phyloP scores from a whole-genome alignment of 2,888 invertebrate genomes.

The Drosophila antonietae region DNA sequence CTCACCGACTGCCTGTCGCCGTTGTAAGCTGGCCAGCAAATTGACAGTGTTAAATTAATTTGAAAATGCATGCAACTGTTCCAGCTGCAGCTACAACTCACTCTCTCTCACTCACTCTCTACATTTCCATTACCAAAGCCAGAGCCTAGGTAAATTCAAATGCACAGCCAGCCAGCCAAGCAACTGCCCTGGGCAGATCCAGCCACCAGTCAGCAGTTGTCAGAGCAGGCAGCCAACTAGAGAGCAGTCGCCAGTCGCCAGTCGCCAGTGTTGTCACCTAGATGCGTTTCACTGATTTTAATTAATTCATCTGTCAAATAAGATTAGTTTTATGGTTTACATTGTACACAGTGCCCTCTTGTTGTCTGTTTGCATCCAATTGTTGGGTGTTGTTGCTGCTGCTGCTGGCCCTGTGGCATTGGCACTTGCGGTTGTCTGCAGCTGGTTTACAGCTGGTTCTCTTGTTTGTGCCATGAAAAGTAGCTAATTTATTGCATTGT shows the following conservation, averaged over 20 bases:
- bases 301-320: conserved; percentile 83
- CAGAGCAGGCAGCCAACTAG: background rate
- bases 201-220: conserved; percentile 17
- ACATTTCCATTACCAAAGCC: conserved; percentile 29
- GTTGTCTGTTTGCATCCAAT: conserved; percentile 15
- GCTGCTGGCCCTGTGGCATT: conserved; percentile 40
- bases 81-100: conserved; percentile 28
- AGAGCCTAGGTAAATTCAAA: conserved; percentile 60
- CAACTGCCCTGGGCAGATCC: conserved; percentile 28
- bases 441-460: conserved; percentile 19
- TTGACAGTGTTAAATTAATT: conserved; percentile 81
- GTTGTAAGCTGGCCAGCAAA: conserved; percentile 74
- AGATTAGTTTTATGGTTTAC: conserved; percentile 82
- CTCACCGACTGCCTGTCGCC: conserved; percentile 47
- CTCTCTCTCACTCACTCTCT: background rate
- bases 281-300: conserved; percentile 81
- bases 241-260: background rate
- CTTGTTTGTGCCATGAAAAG: conserved; percentile 33
- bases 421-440: conserved; percentile 52
- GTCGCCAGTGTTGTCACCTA: conserved; percentile 54
- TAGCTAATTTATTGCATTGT: conserved; percentile 56
- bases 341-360: conserved; percentile 56
- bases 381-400: conserved; percentile 31
- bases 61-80: conserved; percentile 76
- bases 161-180: conserved; percentile 32